Base-by-base conservation (phyloP, 2,797 vertebrate species). In the Liasis olivaceus region DNA sequence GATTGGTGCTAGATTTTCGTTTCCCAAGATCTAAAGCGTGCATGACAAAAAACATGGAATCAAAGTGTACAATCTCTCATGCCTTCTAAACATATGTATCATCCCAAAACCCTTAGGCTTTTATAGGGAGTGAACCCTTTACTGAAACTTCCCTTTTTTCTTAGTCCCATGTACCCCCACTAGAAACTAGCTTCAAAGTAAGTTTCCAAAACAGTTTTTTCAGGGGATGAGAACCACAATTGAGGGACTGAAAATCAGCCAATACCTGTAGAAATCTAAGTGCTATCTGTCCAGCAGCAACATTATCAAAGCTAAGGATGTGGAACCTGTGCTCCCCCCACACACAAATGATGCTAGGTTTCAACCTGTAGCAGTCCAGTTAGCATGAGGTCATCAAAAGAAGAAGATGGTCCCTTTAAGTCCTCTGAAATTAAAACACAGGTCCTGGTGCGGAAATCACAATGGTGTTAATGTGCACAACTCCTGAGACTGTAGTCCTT, bases 1-100 rank as follows among this genome's bases (percentile, higher is more conserved):
- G 95, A 93, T 95, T 98, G 96, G 91, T 97, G 93, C 94, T 2
- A 90, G 93, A 47, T 87, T 97, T 97, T 72, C 96, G 24, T 36
- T 85, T 96, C 31, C 95, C 96, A 84, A 91, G 94, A 47, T 93
- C 97, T 97, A 91, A 54, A 90, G 11, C 94, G 87, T 14, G 86
- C 81, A 12, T 0, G 42, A 69, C 31, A 94, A 94, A 66, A 28
- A 13, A 66, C n/a, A 87, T 6, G n/a, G 42, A 63, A 63, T 64
- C 56, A 63, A 28, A n/a, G 26, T 64, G 13, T 12, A 13, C 5
- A 47, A 42, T 28, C 26, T 85, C 7, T 59, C 31, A 17, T 11
- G n/a, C n/a, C 63, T 72, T 63, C 36, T 56, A 62, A 62, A 63
- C 4, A 47, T 11, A 47, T 81, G 8, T 47, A 7, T 11, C 14